phyloP scores from a whole-genome alignment of 2,888 invertebrate genomes.

The Diploptera punctata region DNA sequence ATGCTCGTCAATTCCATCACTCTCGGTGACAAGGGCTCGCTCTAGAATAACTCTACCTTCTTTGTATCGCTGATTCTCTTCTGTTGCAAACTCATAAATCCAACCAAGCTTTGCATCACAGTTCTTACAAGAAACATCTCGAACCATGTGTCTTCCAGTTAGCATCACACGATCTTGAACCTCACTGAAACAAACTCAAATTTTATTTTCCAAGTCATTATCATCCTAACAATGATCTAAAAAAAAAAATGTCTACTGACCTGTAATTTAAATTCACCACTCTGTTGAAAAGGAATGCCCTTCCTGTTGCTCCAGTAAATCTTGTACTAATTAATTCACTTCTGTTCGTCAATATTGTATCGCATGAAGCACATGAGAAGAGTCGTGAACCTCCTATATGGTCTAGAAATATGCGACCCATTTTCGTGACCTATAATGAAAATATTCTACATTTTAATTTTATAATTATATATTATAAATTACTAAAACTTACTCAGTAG shows the following conservation, averaged over 20 bases:
- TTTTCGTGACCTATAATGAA: slow-evolving; percentile 52
- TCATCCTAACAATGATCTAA: not conserved
- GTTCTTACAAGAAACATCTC: slow-evolving; percentile 98
- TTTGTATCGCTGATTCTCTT: slow-evolving; percentile 96
- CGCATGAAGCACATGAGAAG: slow-evolving; percentile 95
- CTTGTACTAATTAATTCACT: slow-evolving; percentile 94
- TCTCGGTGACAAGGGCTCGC: slow-evolving; percentile 92
- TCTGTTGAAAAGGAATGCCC: slow-evolving; percentile 96
- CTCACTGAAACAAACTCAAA: slow-evolving; percentile 63
- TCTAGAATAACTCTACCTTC: slow-evolving; percentile 97
- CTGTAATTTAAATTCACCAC: slow-evolving; percentile 94
- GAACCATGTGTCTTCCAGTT: slow-evolving; percentile 97
- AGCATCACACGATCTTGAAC: slow-evolving; percentile 97
- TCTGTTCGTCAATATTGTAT: slow-evolving; percentile 94
- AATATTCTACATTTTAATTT: too few relatives aligned
- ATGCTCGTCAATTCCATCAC: slow-evolving; percentile 81
- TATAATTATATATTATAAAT: too few relatives aligned
- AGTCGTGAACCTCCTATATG: slow-evolving; percentile 93
- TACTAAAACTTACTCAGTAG: too few relatives aligned
- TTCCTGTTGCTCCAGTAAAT: slow-evolving; percentile 97
- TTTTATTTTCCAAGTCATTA: not conserved
- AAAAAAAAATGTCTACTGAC: too few relatives aligned
- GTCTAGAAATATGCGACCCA: slow-evolving; percentile 94
- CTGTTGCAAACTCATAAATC: slow-evolving; percentile 99
- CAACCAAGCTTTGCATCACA: slow-evolving; percentile 96